Evolutionary conservation across 2,888 invertebrate genomes (phyloP).

Genomic region (Mesorhabditis spiculigera): DNA sequence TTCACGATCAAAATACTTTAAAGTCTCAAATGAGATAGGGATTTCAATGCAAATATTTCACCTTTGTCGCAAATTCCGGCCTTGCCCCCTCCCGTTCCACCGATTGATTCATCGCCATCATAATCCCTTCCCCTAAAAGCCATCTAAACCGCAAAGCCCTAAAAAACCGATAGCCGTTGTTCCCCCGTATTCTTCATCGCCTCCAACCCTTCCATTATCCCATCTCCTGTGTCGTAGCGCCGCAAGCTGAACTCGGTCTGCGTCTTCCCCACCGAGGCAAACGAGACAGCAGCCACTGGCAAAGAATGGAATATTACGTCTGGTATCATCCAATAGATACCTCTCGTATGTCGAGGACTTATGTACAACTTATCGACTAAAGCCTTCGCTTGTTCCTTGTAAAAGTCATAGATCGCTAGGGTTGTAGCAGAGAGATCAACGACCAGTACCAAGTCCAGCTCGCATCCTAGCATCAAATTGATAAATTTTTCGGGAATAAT

Average conservation of each 20-base stretch:
- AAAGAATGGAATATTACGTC: not conserved
- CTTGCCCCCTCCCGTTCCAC: not conserved
- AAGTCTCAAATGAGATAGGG: not conserved
- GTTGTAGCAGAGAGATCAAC: not conserved
- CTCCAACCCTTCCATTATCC: not conserved
- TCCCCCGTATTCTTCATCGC: not conserved
- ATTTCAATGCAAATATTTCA: not conserved
- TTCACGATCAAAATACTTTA: not conserved
- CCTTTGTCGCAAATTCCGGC: constrained; percentile 6
- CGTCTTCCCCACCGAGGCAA: not conserved
- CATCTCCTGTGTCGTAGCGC: not conserved
- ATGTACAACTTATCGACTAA: not conserved
- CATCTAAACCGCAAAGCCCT: not conserved
- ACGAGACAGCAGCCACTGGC: not conserved
- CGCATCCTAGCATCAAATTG: not conserved
- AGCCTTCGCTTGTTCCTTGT: not conserved
- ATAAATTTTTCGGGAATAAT: not conserved
- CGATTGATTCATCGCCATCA: not conserved
- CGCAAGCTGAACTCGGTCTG: constrained; percentile 2
- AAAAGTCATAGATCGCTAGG: not conserved
- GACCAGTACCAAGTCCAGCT: not conserved
- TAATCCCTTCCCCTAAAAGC: constrained; percentile 3
- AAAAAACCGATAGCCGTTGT: constrained; percentile 4
- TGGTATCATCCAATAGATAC: not conserved
- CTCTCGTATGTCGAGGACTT: constrained; percentile 3